phyloP scores from a whole-genome alignment of 2,113 vertebrate genomes.

The Motacilla alba region DNA sequence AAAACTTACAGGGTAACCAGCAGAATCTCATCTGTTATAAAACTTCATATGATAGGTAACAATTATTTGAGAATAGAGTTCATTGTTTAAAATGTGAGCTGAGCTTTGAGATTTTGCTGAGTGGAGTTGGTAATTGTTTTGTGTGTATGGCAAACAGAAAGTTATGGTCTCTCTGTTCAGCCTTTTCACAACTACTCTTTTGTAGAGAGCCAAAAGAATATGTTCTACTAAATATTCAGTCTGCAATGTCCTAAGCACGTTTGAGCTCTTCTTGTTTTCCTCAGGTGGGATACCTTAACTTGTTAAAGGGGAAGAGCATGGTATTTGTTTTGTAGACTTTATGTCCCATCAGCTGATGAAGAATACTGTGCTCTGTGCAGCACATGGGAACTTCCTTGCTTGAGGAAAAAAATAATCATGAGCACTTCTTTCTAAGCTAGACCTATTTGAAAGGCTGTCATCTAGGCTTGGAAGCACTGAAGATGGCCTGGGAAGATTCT shows the following conservation, averaged over 20 bases:
- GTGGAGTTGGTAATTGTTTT: not conserved
- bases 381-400: not conserved
- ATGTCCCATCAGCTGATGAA: not conserved
- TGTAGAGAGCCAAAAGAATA: not conserved
- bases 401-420: not conserved
- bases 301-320: not conserved
- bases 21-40: not conserved
- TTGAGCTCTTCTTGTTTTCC: not conserved
- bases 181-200: not conserved
- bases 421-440: not conserved
- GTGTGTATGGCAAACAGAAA: not conserved
- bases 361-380: not conserved
- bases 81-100: not conserved
- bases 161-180: fast-evolving
- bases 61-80: not conserved
- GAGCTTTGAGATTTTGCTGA: not conserved
- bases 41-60: not conserved
- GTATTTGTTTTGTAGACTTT: not conserved
- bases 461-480: not conserved
- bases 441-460: not conserved
- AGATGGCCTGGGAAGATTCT: not conserved
- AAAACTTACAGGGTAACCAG: not conserved
- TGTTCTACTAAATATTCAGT: not conserved
- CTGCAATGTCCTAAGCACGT: not conserved
- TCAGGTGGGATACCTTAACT: not conserved